Conservation (phyloP, 2,888 invertebrate genomes). For the Dromius quadrimaculatus region DNA sequence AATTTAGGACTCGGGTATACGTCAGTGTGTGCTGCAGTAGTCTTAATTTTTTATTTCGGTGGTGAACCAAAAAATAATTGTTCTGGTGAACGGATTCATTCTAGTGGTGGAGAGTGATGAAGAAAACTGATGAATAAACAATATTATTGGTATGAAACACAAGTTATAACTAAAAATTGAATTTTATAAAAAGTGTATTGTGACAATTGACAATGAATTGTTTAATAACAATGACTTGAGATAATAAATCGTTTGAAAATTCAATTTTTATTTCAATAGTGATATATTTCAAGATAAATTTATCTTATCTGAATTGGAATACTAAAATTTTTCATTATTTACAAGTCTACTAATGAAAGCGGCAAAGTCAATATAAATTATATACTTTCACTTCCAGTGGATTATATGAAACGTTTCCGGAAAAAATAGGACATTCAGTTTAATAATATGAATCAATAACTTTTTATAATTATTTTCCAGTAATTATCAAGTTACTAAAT, state of each 20-base stretch:
- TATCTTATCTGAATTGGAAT: constrained; percentile 42
- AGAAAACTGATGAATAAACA: constrained; percentile 10
- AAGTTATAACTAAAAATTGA: too few species aligned
- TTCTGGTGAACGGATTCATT: neutral
- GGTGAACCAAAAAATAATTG: constrained; percentile 7
- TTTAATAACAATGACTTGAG: constrained; percentile 1
- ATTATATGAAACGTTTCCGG: too few species aligned
- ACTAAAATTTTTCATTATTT: constrained; percentile 21
- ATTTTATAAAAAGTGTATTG: too few species aligned
- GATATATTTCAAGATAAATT: constrained; percentile 39
- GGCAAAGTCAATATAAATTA: constrained; percentile 5
- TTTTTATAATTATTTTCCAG: too few species aligned
- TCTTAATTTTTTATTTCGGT: constrained; percentile 42
- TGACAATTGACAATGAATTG: too few species aligned
- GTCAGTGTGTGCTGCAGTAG: constrained; percentile 45
- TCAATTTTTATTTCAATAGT: constrained; percentile 9
- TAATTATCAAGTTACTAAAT: too few species aligned
- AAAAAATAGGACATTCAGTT: too few species aligned
- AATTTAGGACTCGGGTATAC: constrained; percentile 25
- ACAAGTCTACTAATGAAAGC: constrained; percentile 26
- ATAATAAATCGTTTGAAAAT: constrained; percentile 3
- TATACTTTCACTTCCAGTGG: neutral
- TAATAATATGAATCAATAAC: too few species aligned
- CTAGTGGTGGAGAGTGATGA: neutral
- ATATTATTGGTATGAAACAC: constrained; percentile 20